These are phyloP conservation scores for Steatocranus sp. DNA, from an alignment of 2,797 vertebrate genomes.

Conservation along the genomic window DNA sequence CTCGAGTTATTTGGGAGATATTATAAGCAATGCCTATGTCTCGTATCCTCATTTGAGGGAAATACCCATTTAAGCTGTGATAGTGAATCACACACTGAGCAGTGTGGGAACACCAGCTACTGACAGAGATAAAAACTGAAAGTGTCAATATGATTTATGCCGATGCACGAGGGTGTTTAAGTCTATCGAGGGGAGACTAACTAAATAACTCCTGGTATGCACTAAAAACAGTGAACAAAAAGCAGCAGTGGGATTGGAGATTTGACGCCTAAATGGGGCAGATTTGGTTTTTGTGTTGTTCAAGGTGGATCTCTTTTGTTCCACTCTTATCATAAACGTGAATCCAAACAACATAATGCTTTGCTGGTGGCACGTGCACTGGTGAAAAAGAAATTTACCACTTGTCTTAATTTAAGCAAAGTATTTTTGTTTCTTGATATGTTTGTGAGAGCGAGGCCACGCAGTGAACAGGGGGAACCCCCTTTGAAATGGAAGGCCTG, in stretches of 20 bases:
- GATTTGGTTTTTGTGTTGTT: neutral
- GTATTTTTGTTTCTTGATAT: neutral
- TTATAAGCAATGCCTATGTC: neutral
- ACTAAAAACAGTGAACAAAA: neutral
- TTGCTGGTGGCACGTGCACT: neutral
- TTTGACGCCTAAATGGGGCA: neutral
- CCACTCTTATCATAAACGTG: neutral
- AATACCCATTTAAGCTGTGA: constrained; percentile 37
- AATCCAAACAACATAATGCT: neutral
- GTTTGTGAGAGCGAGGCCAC: neutral
- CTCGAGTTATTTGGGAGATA: neutral
- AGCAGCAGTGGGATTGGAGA: neutral
- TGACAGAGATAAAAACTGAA: constrained; percentile 36
- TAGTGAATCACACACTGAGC: constrained; percentile 40
- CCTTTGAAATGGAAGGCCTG: neutral
- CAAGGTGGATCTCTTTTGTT: neutral
- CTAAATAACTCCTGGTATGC: neutral
- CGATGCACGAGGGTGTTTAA: neutral
- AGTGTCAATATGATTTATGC: constrained; percentile 10
- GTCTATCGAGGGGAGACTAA: neutral
- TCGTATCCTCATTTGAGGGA: constrained; percentile 11
- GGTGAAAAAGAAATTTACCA: neutral
- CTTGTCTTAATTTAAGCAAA: neutral
- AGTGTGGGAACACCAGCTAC: constrained; percentile 43
- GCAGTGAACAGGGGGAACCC: neutral